Percentiles rank a stretch among this genome's conserved stretches.
Conservation (phyloP, 1,140 invertebrate species). For the Carposina sasakii region DNA sequence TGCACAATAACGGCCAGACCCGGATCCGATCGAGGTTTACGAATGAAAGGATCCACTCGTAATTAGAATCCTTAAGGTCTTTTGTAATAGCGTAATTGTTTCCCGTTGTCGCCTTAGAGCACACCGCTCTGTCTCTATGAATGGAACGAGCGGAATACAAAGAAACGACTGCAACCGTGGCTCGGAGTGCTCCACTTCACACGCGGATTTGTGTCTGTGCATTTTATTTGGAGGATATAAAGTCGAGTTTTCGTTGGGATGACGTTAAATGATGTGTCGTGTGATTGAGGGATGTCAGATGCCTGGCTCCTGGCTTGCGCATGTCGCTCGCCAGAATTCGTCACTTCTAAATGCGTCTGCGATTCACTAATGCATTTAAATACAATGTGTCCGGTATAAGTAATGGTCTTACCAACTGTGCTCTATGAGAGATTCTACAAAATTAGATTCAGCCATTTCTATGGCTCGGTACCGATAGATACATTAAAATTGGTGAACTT, state of each 20-base stretch:
- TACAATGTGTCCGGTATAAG: no score
- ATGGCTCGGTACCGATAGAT: no score
- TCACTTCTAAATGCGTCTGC: constrained; percentile 49
- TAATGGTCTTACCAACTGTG: no score
- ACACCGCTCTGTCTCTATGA: constrained; percentile 43
- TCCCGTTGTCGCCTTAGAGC: constrained; percentile 46
- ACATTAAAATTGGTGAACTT: no score
- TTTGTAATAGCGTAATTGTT: constrained; percentile 58
- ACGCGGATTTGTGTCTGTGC: constrained; percentile 23
- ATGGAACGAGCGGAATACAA: constrained; percentile 47
- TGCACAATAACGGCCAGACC: constrained; percentile 46
- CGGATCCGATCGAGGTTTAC: constrained; percentile 52
- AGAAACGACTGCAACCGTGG: constrained; percentile 36
- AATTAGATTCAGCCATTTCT: no score
- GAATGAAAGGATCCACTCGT: constrained; percentile 44
- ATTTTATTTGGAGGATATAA: constrained; percentile 27
- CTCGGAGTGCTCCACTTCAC: constrained; percentile 27
- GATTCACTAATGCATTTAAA: constrained; percentile 48
- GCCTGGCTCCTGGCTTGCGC: constrained; percentile 32
- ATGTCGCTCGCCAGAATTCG: constrained; percentile 45
- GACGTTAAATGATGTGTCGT: constrained; percentile 22
- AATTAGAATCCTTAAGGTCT: constrained; percentile 57
- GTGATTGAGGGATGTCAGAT: constrained; percentile 53
- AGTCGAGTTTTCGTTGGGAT: constrained; percentile 21
- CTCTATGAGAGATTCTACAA: no score